Conservation (phyloP, 2,888 invertebrate genomes). For the Caenorhabditis wallacei region DNA sequence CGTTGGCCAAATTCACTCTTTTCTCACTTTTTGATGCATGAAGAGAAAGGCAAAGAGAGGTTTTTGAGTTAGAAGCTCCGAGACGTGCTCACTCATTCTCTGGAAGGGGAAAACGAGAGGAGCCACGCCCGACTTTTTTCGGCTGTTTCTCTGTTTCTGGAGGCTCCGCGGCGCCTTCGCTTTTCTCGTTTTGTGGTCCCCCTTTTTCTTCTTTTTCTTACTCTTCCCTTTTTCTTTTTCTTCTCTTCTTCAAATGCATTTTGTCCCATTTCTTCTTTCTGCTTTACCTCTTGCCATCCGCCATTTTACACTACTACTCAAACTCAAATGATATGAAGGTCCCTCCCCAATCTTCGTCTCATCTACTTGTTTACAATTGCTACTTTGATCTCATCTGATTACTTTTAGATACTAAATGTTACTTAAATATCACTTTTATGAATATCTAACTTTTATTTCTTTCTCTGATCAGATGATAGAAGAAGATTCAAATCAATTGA, state of each 20-base stretch:
- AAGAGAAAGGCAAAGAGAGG: conserved; percentile 2
- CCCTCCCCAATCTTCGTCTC: conserved; percentile 13
- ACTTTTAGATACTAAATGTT: not conserved
- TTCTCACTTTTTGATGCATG: conserved; percentile 52
- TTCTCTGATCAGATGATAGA: too few species aligned
- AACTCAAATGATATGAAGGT: conserved; percentile 39
- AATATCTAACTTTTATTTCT: too few species aligned
- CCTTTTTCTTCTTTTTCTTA: conserved; percentile 30
- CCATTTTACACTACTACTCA: conserved; percentile 39
- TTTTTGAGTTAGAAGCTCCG: conserved; percentile 27
- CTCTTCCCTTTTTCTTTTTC: conserved; percentile 11
- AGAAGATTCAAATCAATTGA: too few species aligned
- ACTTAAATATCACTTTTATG: too few species aligned
- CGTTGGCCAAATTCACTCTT: conserved; percentile 36
- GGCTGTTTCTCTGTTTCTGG: conserved; percentile 31
- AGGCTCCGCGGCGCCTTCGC: conserved; percentile 30
- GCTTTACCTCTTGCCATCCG: conserved; percentile 43
- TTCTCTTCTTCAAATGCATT: conserved; percentile 43
- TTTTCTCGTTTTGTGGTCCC: conserved; percentile 47
- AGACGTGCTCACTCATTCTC: conserved; percentile 16
- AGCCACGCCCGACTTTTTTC: conserved; percentile 34
- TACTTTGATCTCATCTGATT: conserved; percentile 46
- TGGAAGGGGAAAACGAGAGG: conserved; percentile 5
- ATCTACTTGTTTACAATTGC: conserved; percentile 28
- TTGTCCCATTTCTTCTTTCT: conserved; percentile 17